These are phyloP conservation scores for Aegotheles bennettii DNA, from an alignment of 2,113 vertebrate species.

Conservation along the genomic window DNA sequence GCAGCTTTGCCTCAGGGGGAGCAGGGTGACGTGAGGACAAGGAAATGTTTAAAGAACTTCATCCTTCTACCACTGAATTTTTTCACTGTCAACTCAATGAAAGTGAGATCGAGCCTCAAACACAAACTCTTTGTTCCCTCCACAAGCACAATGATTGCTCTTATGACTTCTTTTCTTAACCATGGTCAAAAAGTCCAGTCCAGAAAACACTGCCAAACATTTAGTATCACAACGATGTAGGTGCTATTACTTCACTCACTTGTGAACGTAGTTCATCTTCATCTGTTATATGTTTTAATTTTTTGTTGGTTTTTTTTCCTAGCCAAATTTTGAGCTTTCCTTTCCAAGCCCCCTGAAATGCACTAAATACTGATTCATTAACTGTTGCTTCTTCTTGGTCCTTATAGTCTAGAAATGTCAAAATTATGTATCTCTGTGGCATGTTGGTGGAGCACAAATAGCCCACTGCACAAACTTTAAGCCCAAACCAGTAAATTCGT, in stretches of 20 bases:
- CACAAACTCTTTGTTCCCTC: not conserved
- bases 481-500: not conserved
- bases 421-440: not conserved
- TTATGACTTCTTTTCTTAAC: not conserved
- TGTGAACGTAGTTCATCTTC: not conserved
- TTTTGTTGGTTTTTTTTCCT: not conserved
- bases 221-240: not conserved
- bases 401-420: not conserved
- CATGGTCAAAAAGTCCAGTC: not conserved
- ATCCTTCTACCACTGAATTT: not conserved
- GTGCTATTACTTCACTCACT: not conserved
- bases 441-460: not conserved
- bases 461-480: not conserved
- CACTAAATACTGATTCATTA: not conserved
- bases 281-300: not conserved
- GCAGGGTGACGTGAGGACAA: not conserved
- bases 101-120: not conserved
- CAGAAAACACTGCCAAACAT: constrained; percentile 20
- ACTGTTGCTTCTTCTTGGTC: not conserved
- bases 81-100: not conserved
- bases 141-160: not conserved
- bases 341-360: not conserved
- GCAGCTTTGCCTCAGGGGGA: not conserved
- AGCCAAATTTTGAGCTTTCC: not conserved
- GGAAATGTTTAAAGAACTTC: not conserved